A percentile compares a stretch with the other conserved stretches of the same genome.
Evolutionary conservation across 2,113 vertebrate genomes (phyloP).

Genomic region (Ciconia boyciana): DNA sequence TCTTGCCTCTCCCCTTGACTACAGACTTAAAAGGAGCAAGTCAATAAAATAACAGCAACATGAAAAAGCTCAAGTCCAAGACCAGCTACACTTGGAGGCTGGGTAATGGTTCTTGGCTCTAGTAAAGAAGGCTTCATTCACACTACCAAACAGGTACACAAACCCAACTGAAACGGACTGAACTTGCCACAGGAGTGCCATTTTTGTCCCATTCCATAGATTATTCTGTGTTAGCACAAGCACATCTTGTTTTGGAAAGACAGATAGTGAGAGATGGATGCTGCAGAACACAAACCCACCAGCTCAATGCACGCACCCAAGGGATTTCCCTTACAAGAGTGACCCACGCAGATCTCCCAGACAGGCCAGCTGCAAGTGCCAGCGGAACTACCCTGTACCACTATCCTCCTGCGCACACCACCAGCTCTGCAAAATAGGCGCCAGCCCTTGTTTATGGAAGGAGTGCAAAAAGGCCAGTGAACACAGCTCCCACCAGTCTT

Average conservation of each 20-base stretch:
- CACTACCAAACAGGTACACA: background rate
- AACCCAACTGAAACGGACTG: background rate
- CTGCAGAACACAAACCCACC: background rate
- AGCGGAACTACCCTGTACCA: background rate
- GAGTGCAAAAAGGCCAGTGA: background rate
- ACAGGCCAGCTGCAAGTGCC: background rate
- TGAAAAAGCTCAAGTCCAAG: background rate
- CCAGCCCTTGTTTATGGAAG: background rate
- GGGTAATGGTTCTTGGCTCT: background rate
- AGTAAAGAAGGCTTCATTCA: background rate
- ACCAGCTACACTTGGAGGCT: background rate
- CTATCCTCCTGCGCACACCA: background rate
- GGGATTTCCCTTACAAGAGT: too few species aligned
- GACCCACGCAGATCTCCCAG: background rate
- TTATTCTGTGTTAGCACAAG: background rate
- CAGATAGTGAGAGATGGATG: background rate
- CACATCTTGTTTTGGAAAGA: background rate
- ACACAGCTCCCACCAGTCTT: background rate
- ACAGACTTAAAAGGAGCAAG: background rate
- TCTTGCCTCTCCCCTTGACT: background rate
- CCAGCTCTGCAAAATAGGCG: rapidly evolving
- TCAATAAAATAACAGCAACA: background rate
- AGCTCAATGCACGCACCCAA: background rate
- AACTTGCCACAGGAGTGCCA: background rate
- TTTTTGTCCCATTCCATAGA: background rate